These are phyloP conservation scores for Enteromius afrohamiltoni DNA, from an alignment of 2,797 vertebrate species.

Conservation along the genomic window DNA sequence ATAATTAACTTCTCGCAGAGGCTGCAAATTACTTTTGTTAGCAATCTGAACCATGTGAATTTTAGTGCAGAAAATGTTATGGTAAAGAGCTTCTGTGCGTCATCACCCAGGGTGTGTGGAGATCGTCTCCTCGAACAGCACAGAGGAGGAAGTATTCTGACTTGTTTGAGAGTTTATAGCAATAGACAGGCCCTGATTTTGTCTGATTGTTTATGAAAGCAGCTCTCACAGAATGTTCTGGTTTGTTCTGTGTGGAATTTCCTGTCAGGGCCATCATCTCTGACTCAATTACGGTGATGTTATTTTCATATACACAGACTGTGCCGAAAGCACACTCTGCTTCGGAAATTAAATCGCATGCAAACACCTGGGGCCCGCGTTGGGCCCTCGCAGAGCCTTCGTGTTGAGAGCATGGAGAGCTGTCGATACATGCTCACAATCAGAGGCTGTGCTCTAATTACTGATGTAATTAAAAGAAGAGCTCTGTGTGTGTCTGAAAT, in stretches of 20 bases:
- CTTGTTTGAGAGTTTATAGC: background rate
- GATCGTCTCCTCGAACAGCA: background rate
- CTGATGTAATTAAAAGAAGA: conserved; percentile 29
- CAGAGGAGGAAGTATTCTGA: background rate
- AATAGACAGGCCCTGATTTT: conserved; percentile 1
- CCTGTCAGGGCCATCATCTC: background rate
- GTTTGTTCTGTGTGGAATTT: conserved; percentile 8
- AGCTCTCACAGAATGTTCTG: background rate
- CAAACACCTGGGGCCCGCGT: background rate
- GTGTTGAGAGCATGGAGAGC: conserved; percentile 1
- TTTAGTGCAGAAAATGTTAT: background rate
- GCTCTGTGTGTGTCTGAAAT: background rate
- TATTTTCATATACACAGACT: conserved; percentile 19
- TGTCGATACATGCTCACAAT: conserved; percentile 3
- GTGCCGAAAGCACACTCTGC: background rate
- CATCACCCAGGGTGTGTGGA: background rate
- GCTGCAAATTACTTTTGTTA: conserved; percentile 8
- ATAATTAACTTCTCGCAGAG: conserved; percentile 18
- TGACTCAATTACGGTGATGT: conserved; percentile 21
- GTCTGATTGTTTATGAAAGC: conserved; percentile 26
- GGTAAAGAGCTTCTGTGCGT: background rate
- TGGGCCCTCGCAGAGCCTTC: background rate
- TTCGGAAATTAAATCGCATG: conserved; percentile 9
- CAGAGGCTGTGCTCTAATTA: conserved; percentile 17
- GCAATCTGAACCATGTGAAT: background rate